Evolutionary conservation across 2,113 vertebrate genomes (phyloP).

Genomic region (Gasterosteus nipponicus): DNA sequence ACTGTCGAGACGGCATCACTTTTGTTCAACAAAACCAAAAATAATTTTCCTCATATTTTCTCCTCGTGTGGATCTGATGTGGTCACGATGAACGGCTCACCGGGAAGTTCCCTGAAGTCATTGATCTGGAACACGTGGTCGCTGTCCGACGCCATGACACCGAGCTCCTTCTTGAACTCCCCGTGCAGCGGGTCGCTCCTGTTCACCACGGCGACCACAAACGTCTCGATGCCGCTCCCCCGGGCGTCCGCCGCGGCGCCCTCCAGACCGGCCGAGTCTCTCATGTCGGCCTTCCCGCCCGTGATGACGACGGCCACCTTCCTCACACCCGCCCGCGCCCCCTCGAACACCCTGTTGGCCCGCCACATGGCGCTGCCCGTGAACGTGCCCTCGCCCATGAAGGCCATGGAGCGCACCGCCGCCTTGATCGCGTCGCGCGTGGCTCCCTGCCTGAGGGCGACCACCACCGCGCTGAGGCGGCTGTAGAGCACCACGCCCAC

Average conservation of each 20-base stretch:
- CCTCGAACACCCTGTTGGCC: constrained; percentile 79
- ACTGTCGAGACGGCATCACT: too few species aligned
- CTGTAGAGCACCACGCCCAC: constrained; percentile 89
- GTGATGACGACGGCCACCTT: constrained; percentile 88
- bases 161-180: constrained; percentile 84
- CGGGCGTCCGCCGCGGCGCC: constrained; percentile 76
- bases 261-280: constrained; percentile 79
- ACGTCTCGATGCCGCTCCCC: constrained; percentile 77
- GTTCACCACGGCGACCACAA: constrained; percentile 87
- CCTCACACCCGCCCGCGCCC: constrained; percentile 70
- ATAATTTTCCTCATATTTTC: not conserved
- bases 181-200: constrained; percentile 78
- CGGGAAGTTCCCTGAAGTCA: constrained; percentile 84
- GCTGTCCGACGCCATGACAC: constrained; percentile 83
- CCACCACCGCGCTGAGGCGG: constrained; percentile 80
- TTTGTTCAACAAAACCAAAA: too few species aligned
- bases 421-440: constrained; percentile 80
- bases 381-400: constrained; percentile 88
- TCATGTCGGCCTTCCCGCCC: constrained; percentile 84
- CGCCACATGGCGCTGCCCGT: constrained; percentile 84
- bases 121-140: constrained; percentile 85
- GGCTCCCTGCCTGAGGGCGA: constrained; percentile 75
- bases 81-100: constrained; percentile 69
- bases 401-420: constrained; percentile 83
- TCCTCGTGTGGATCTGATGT: not conserved